A percentile compares a stretch with the other conserved stretches of the same genome.
These are phyloP conservation scores for Rugalucina vietnamica DNA, from an alignment of 2,888 invertebrate species.

Conservation along the genomic window DNA sequence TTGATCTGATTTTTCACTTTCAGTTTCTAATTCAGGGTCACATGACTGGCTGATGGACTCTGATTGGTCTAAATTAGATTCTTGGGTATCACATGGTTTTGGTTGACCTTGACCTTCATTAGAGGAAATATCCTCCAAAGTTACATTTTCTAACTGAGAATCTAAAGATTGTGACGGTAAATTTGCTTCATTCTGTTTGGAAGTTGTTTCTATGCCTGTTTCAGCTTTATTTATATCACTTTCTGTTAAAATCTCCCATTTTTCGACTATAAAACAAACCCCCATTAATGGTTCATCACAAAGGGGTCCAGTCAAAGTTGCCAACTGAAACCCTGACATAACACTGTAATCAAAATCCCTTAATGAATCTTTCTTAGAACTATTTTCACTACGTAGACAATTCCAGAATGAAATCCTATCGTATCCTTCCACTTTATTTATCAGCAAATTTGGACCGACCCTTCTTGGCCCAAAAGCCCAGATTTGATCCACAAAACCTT, in stretches of 20 bases:
- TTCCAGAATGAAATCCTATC: constrained; percentile 85
- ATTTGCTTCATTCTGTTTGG: background rate
- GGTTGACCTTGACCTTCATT: background rate
- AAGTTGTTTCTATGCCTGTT: background rate
- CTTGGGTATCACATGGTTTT: background rate
- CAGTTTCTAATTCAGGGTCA: background rate
- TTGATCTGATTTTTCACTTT: background rate
- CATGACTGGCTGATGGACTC: background rate
- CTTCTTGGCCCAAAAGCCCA: constrained; percentile 97
- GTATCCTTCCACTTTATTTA: constrained; percentile 91
- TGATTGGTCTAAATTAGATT: background rate
- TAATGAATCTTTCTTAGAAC: constrained; percentile 32
- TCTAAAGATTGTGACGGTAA: background rate
- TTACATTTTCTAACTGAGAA: constrained; percentile 5
- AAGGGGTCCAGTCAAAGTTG: constrained; percentile 94
- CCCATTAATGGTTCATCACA: constrained; percentile 99
- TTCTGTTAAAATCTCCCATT: constrained; percentile 87
- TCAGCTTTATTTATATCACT: background rate
- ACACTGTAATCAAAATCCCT: constrained; percentile 86
- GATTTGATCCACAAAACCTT: constrained; percentile 85
- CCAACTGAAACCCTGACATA: constrained; percentile 86
- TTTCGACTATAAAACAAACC: constrained; percentile 93
- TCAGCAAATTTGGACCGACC: constrained; percentile 94
- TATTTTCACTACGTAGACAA: constrained; percentile 53
- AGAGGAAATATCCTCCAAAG: background rate